Evolutionary conservation across 1,140 invertebrate genomes (phyloP), one percentile per base, ranked within the genome.

Genomic region (Camponotus floridanus): DNA sequence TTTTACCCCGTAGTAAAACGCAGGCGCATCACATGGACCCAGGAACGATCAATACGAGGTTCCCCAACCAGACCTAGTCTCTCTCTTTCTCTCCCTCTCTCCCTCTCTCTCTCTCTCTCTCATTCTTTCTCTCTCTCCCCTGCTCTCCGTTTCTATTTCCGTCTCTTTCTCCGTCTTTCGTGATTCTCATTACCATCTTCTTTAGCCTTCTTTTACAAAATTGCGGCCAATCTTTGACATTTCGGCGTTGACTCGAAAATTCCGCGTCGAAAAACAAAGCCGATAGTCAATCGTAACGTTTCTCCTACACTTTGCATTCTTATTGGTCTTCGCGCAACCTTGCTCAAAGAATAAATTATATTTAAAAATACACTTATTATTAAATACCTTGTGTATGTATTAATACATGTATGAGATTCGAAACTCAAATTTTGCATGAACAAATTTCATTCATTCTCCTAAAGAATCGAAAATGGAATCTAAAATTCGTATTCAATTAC

Each of bases 1-100:
- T 92, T 94, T 94, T 92, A 94, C 93, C 94, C 94, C 88, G 89
- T 86, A 83, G 91, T 88, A 90, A 93, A 94, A 94, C 93, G 94
- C 93, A 93, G 91, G 93, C 93, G 94, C 94, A 93, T 94, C 93
- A 94, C 93, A 94, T 94, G 93, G 94, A 94, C 93, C 94, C 92
- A 94, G 92, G 88, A 89, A 88, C 93, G 94, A 94, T 94, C 94
- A 94, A 94, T 94, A 94, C 89, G 87, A 90, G 86, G 89, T 80
- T 86, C 84, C 88, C 86, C 86, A 71, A 86, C 86, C 67, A 88
- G 87, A 84, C 90, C 67, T 62, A 78, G 59, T 78, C 87, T 89
- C 67, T 83, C 81, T 81, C 62, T 36, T 39, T 68, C 76, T 70
- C 85, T 87, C 86, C 86, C 86, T 87, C 87, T 65, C 86, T 83